Conservation (phyloP, 2,888 invertebrate genomes). For the Pseudanteris insignis region DNA sequence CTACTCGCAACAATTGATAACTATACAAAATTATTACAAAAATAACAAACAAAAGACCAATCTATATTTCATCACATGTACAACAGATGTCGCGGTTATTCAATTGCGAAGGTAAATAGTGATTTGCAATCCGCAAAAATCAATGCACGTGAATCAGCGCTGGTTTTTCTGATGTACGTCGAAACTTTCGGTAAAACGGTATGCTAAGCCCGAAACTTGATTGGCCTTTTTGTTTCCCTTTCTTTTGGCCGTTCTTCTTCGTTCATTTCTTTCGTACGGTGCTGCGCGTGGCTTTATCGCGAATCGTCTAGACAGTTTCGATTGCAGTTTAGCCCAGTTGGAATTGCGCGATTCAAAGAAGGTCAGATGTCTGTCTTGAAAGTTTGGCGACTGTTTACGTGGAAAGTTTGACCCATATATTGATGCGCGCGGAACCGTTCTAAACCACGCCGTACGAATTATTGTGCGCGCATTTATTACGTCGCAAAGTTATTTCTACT, state of each 20-base stretch:
- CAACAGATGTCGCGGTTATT: no score
- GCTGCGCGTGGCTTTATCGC: conserved; percentile 36
- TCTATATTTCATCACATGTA: no score
- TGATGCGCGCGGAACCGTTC: conserved; percentile 12
- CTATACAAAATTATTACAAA: no score
- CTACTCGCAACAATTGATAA: no score
- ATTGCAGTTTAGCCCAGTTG: conserved; percentile 44
- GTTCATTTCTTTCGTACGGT: conserved; percentile 30
- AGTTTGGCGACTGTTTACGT: conserved; percentile 44
- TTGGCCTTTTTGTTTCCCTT: conserved; percentile 18
- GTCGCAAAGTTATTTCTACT: conserved; percentile 1
- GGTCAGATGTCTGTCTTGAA: conserved; percentile 45
- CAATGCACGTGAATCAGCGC: conserved; percentile 1
- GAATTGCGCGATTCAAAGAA: conserved; percentile 41
- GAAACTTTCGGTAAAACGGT: conserved; percentile 6
- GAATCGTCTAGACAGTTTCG: conserved; percentile 44
- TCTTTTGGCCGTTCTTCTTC: conserved; percentile 32
- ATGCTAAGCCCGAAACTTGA: conserved; percentile 18
- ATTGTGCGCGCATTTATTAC: conserved; percentile 16
- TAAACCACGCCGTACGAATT: conserved; percentile 18
- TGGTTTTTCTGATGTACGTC: not conserved
- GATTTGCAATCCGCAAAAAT: no score
- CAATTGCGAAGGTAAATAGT: no score
- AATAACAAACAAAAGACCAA: no score
- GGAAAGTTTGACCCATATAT: conserved; percentile 43